A percentile compares a stretch with the other conserved stretches of the same genome.
Conservation (phyloP, 2,888 invertebrate species). For the Endotricha flammealis region DNA sequence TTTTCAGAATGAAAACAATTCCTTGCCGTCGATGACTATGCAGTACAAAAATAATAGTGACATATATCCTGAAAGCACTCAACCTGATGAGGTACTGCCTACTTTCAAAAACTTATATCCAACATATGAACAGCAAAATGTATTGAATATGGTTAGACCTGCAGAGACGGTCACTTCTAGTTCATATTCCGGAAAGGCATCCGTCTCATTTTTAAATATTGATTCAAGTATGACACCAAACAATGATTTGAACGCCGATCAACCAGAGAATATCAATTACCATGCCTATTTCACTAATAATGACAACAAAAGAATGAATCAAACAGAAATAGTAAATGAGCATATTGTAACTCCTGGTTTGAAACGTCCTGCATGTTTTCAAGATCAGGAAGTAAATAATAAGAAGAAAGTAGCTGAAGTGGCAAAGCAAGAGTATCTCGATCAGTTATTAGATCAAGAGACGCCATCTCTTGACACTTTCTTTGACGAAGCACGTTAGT, state of each 20-base stretch:
- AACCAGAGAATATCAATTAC: constrained; percentile 7
- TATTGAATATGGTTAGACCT: too few relatives aligned
- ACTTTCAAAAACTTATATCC: constrained; percentile 15
- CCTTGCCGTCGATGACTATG: too few relatives aligned
- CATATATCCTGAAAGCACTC: too few relatives aligned
- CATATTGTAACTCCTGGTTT: constrained; percentile 21
- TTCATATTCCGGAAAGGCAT: not conserved
- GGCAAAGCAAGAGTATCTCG: not conserved
- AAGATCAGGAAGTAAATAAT: constrained; percentile 17
- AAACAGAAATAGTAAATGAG: constrained; percentile 9
- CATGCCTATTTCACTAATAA: not conserved
- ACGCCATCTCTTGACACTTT: constrained; percentile 27
- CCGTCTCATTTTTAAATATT: not conserved
- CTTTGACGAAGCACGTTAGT: constrained; percentile 38
- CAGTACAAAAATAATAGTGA: too few relatives aligned
- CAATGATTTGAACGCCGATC: not conserved
- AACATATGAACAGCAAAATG: too few relatives aligned
- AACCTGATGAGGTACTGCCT: too few relatives aligned
- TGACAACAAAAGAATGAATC: not conserved
- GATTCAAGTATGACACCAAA: too few relatives aligned
- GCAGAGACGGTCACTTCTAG: not conserved
- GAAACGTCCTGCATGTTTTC: constrained; percentile 28
- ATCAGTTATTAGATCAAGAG: constrained; percentile 7
- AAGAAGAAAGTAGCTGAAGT: constrained; percentile 29
- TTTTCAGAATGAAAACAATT: too few relatives aligned